Conservation (phyloP, 2,888 invertebrate genomes). For the Tholera decimalis region DNA sequence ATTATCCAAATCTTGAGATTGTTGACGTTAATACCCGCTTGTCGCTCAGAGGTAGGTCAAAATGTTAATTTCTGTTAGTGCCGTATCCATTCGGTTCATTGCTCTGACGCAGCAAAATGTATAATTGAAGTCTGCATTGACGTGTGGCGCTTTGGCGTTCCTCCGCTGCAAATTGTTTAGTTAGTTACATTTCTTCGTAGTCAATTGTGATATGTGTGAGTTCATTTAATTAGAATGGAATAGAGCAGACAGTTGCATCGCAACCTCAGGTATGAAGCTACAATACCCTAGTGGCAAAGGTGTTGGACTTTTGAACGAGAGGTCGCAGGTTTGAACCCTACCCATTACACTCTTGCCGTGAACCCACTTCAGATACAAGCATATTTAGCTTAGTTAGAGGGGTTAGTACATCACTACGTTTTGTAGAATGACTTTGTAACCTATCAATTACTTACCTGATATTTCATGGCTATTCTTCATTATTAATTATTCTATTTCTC, state of each 20-base stretch:
- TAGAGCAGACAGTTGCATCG: neutral
- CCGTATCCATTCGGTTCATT: conserved; percentile 1
- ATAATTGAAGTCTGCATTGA: conserved; percentile 17
- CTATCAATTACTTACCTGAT: too few species aligned
- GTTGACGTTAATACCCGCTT: neutral
- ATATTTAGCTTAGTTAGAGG: too few species aligned
- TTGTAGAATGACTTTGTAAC: too few species aligned
- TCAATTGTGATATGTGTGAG: neutral
- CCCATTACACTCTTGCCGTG: too few species aligned
- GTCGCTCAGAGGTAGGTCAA: neutral
- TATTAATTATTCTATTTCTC: too few species aligned
- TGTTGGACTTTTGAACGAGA: too few species aligned
- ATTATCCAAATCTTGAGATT: neutral
- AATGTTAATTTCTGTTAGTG: neutral
- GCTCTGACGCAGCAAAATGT: neutral
- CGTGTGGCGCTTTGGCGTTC: neutral
- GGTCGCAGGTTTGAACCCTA: too few species aligned
- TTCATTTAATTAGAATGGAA: neutral
- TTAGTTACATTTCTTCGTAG: neutral
- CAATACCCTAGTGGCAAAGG: too few species aligned
- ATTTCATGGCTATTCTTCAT: too few species aligned
- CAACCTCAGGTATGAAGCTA: neutral
- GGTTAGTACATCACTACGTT: too few species aligned
- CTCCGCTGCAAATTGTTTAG: neutral
- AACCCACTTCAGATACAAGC: too few species aligned